Percentiles rank a stretch among this genome's conserved stretches.
These are phyloP conservation scores for Rallus crepitans DNA, from an alignment of 2,797 vertebrate genomes.

Conservation along the genomic window DNA sequence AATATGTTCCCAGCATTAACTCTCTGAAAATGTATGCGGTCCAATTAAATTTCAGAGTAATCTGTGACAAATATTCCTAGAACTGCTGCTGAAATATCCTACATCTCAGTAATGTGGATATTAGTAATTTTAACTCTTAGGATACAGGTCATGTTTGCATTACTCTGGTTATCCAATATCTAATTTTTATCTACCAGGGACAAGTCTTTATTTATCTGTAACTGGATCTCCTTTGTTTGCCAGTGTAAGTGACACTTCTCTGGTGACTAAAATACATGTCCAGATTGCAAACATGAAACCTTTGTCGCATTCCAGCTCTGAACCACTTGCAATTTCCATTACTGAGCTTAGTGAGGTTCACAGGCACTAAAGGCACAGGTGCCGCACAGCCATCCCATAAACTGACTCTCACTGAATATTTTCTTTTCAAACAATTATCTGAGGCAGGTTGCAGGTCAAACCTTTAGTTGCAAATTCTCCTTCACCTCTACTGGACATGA, in stretches of 20 bases:
- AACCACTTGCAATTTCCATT: not conserved
- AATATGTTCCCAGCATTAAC: not conserved
- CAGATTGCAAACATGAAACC: not conserved
- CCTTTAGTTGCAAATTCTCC: not conserved
- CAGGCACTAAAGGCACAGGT: not conserved
- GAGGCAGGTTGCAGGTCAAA: not conserved
- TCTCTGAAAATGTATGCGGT: not conserved
- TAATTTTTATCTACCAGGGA: not conserved
- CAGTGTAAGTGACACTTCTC: not conserved
- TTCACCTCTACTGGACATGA: not conserved
- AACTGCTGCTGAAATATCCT: not conserved
- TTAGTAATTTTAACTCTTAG: not conserved
- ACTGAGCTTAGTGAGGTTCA: not conserved
- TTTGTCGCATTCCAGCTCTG: not conserved
- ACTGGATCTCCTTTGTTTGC: not conserved
- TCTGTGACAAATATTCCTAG: not conserved
- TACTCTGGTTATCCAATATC: not conserved
- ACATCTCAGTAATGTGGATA: not conserved
- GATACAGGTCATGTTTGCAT: rapidly evolving
- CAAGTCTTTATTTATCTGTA: not conserved
- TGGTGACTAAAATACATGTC: not conserved
- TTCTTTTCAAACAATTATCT: not conserved
- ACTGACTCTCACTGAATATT: not conserved
- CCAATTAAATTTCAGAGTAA: not conserved
- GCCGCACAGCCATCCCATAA: not conserved